Evolutionary conservation across 2,888 invertebrate species (phyloP), one percentile per base, ranked within the genome.

Genomic region (Laothoe populi): DNA sequence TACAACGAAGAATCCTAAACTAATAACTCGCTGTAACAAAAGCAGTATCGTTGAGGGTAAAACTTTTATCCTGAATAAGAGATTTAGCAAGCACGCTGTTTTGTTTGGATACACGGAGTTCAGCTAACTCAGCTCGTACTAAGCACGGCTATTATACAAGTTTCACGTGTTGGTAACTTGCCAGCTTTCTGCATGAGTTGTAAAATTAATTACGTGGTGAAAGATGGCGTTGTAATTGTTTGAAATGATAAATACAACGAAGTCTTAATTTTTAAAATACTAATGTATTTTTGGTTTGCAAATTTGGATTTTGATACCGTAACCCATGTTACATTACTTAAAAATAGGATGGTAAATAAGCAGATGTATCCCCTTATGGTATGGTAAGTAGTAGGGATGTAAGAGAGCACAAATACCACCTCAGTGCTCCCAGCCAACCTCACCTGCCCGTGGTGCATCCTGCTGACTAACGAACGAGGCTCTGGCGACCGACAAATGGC

Each of bases 1-100:
- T 38, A 38, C 10, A 38, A 49, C 48, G 16, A 49, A 31, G 49
- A 16, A 49, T 49, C 49, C 49, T 49, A 49, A 49, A 31, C 49
- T 49, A 49, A 49, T 46, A 23, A 21, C 21, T 38, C 13, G 38
- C 13, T 38, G 13, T 45, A 13, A 46, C 46, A 23, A 23, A 23
- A 46, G 23, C 46, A 13, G 46, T 46, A 46, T 46, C 21, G 46
- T 10, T 46, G 1, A 13, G 8, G 2, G 1, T 23, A 13, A 23
- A 23, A 13, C 46, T 23, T 45, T 13, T 11, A 21, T 23, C 11
- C 0, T 49, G 49, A 49, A 49, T 49, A 49, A 48, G 48, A 24
- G n/a, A 26, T 31, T 49, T 7, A 8, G 49, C 26, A 0, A 16
- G 26, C 49, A 16, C n/a, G 49, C 49, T 49, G 49, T 49, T 49